phyloP scores from a whole-genome alignment of 2,888 invertebrate genomes.

The Hypsopygia costalis region DNA sequence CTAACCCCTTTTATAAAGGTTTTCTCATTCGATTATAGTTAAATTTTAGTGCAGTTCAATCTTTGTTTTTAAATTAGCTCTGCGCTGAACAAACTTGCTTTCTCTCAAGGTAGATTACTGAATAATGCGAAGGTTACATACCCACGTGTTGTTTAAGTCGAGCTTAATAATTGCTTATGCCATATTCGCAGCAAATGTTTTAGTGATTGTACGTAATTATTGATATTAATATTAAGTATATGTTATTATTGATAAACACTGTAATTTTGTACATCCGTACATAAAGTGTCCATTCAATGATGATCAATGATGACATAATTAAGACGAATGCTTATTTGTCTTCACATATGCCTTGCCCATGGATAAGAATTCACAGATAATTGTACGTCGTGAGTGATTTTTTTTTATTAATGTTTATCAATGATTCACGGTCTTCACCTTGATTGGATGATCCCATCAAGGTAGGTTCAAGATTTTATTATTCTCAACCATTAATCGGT shows the following conservation, averaged over 20 bases:
- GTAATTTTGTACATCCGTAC: background rate
- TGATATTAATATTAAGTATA: background rate
- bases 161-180: background rate
- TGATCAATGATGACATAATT: conserved; percentile 17
- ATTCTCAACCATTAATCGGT: conserved; percentile 2
- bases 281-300: background rate
- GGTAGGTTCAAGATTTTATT: conserved; percentile 27
- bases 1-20: too few species aligned
- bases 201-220: background rate
- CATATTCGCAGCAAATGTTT: background rate
- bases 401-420: conserved; percentile 30
- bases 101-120: too few species aligned
- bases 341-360: conserved; percentile 14
- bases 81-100: too few species aligned
- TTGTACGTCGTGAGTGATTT: conserved; percentile 39
- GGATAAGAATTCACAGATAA: conserved; percentile 16
- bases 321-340: conserved; percentile 16
- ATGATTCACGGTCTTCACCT: conserved; percentile 50
- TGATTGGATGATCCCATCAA: conserved; percentile 44
- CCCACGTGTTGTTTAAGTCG: too few species aligned
- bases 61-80: too few species aligned
- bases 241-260: background rate
- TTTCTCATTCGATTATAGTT: too few species aligned
- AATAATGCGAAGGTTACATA: too few species aligned
- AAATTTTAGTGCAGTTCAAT: too few species aligned